These are phyloP conservation scores for Eledona agricola DNA, from an alignment of 2,888 invertebrate genomes.

Conservation along the genomic window DNA sequence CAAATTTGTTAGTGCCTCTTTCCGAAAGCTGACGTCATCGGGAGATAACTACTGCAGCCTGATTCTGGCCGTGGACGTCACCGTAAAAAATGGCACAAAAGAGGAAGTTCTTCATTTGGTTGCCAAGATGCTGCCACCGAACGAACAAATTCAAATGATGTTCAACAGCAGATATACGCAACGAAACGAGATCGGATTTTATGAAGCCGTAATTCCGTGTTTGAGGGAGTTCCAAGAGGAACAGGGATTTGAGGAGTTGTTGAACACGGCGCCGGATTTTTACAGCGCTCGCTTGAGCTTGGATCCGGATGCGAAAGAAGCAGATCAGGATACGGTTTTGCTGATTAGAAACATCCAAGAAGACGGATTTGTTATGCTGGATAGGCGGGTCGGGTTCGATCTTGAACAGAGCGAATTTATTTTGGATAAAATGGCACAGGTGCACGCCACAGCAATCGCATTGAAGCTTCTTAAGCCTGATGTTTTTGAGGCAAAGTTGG, in stretches of 20 bases:
- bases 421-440: constrained; percentile 13
- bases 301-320: constrained; percentile 5
- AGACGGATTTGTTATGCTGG: constrained; percentile 57
- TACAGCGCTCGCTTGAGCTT: constrained; percentile 48
- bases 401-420: constrained; percentile 2
- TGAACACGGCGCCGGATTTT: constrained; percentile 59
- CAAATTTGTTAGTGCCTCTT: constrained; percentile 1
- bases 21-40: constrained; percentile 7
- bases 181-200: constrained; percentile 65
- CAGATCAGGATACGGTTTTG: constrained; percentile 64
- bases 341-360: constrained; percentile 65
- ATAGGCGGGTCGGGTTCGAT: constrained; percentile 7
- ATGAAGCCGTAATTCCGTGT: constrained; percentile 62
- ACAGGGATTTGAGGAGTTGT: constrained; percentile 55
- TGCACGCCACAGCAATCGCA: constrained; percentile 12
- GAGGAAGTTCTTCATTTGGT: constrained; percentile 27
- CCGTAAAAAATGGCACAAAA: constrained; percentile 2
- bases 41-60: constrained; percentile 20
- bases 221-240: constrained; percentile 62
- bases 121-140: constrained; percentile 41
- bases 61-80: constrained; percentile 10
- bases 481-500: constrained; percentile 3
- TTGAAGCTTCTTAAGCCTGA: constrained; percentile 3
- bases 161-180: constrained; percentile 65
- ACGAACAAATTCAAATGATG: constrained; percentile 52